Evolutionary conservation across 2,797 vertebrate genomes (phyloP), one percentile per base, ranked within the genome.

Genomic region (Parambassis ranga): DNA sequence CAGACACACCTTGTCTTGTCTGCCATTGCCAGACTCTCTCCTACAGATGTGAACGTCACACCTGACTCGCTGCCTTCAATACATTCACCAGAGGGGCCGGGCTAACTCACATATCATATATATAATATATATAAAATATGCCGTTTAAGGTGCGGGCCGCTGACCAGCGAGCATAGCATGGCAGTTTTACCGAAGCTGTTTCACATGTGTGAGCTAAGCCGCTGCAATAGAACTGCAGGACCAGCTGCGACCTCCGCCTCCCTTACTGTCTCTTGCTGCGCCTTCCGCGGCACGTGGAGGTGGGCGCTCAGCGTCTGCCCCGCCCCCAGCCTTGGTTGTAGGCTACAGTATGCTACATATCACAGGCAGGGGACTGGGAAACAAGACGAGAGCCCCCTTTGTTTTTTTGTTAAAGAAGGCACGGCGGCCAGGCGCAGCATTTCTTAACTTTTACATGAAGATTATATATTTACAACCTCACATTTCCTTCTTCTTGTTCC

Each of bases 101-200:
- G 91, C 89, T 93, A 92, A 93, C 92, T 93, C 92, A 92, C 91
- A 92, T 93, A 93, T 92, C 91, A 92, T 92, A 93, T 93, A 93
- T 93, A 93, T 89, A 92, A 93, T 93, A 93, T 93, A 93, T 92
- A 93, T 92, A 92, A 93, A 92, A 92, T 92, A 92, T 92, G 91
- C 88, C 89, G 63, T 92, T 87, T 83, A 75, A 81, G 89, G 89
- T 61, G 89, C 82, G 74, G 87, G 91, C 69, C 81, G 82, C 87
- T 63, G 38, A 55, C 82, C 91, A 81, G 82, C 91, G 47, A 87
- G 82, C 87, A 88, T 88, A 65, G 89, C 90, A 80, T 71, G 89
- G 85, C 82, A 65, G 50, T 72, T 46, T 48, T n/a, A n/a, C n/a
- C n/a, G 13, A 65, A 52, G 59, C 19, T 52, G 71, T 73, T 75